A percentile compares a stretch with the other conserved stretches of the same genome.
phyloP scores from a whole-genome alignment of 23 tunicate genomes.

The Clavelina lepadiformis region DNA sequence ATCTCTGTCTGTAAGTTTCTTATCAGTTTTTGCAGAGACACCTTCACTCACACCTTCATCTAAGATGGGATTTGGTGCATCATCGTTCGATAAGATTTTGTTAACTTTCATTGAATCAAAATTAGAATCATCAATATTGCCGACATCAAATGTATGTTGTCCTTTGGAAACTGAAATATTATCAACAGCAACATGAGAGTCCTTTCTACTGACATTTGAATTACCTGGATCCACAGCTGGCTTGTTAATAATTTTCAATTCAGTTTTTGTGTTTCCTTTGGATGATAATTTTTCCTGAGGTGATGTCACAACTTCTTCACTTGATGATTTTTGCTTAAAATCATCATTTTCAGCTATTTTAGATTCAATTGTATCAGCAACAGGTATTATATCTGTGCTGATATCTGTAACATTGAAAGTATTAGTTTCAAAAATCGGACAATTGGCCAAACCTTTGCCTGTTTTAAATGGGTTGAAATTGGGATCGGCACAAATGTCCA shows the following conservation, averaged over 20 bases:
- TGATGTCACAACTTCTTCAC: not conserved
- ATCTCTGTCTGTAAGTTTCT: too few species aligned
- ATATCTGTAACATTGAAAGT: not conserved
- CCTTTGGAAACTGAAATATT: slow-evolving; percentile 39
- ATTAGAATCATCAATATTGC: slow-evolving; percentile 48
- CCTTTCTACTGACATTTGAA: not conserved
- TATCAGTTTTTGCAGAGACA: too few species aligned
- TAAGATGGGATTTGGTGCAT: too few species aligned
- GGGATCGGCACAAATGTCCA: slow-evolving; percentile 7
- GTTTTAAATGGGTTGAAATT: slow-evolving; percentile 28
- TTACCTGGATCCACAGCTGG: not conserved
- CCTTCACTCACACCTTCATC: too few species aligned
- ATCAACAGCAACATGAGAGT: slow-evolving; percentile 2
- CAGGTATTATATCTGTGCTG: not conserved
- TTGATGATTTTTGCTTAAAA: not conserved
- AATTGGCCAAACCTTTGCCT: slow-evolving; percentile 16
- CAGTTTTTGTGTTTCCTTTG: not conserved
- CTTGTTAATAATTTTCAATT: not conserved
- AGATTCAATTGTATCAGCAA: not conserved
- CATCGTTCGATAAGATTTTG: slow-evolving; percentile 14
- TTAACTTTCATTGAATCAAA: slow-evolving; percentile 49
- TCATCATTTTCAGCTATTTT: not conserved
- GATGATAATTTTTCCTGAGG: not conserved
- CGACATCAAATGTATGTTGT: slow-evolving; percentile 39
- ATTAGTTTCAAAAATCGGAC: not conserved